Evolutionary conservation across 2,888 invertebrate genomes (phyloP).

Genomic region (Metellina segmentata): DNA sequence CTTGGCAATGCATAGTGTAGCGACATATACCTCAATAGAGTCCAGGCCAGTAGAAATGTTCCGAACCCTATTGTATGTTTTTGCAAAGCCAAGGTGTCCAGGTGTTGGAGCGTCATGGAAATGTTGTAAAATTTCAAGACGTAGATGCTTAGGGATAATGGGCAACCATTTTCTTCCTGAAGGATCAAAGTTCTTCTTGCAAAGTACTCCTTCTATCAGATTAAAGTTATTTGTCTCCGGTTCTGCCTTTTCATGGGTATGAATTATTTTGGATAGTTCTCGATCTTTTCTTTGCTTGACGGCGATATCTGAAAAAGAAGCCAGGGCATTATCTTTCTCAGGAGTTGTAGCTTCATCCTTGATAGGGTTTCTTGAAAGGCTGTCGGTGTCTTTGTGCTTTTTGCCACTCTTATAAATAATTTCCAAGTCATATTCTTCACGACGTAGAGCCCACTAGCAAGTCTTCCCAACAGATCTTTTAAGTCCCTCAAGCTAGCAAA

Average conservation of each 20-base stretch:
- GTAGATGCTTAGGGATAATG: too few species aligned
- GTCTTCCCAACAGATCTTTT: conserved; percentile 81
- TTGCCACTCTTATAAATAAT: too few species aligned
- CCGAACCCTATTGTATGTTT: conserved; percentile 3
- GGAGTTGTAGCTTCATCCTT: background rate
- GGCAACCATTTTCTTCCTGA: too few species aligned
- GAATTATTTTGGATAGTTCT: background rate
- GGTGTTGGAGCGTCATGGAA: too few species aligned
- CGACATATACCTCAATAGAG: conserved; percentile 10
- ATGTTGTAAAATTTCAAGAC: too few species aligned
- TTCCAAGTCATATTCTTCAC: conserved; percentile 80
- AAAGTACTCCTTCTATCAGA: conserved; percentile 6
- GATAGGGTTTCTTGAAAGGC: too few species aligned
- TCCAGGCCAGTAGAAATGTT: conserved; percentile 18
- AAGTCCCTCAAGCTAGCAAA: conserved; percentile 82
- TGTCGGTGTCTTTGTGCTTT: too few species aligned
- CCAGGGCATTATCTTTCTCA: background rate
- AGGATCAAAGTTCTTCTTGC: background rate
- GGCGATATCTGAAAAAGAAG: background rate
- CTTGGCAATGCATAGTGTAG: conserved; percentile 7
- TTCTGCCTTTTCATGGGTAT: too few species aligned
- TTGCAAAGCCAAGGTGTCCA: too few species aligned
- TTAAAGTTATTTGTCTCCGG: background rate
- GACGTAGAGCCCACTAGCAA: conserved; percentile 81
- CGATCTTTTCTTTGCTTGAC: conserved; percentile 12